Conservation (phyloP, 2,113 vertebrate species). For the Anas platyrhynchos region DNA sequence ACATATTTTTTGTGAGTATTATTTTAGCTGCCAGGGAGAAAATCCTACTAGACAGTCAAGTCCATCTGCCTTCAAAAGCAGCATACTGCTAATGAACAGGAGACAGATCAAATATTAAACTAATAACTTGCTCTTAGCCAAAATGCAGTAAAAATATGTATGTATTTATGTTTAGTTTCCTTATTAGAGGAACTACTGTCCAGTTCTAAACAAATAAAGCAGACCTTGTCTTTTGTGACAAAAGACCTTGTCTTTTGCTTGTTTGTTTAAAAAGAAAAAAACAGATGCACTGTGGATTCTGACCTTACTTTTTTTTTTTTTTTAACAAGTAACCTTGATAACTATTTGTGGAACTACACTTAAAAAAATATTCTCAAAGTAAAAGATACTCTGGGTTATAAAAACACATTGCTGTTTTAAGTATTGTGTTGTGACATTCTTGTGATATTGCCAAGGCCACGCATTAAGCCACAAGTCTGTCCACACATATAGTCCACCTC, state of each 20-base stretch:
- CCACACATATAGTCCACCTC: neutral
- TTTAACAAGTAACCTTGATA: neutral
- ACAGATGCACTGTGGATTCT: neutral
- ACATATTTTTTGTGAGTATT: neutral
- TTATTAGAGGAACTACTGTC: neutral
- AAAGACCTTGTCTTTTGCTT: neutral
- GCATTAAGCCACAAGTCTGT: neutral
- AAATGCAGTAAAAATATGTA: neutral
- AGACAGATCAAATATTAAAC: neutral
- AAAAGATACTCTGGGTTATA: neutral
- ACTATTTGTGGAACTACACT: neutral
- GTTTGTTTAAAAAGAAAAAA: too few relatives aligned
- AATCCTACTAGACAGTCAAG: neutral
- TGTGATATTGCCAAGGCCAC: neutral
- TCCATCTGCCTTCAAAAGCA: neutral
- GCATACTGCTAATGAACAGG: neutral
- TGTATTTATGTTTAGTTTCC: neutral
- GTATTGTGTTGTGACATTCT: neutral
- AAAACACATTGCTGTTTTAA: neutral
- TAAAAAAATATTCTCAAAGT: neutral
- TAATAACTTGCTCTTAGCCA: neutral
- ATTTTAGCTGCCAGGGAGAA: neutral
- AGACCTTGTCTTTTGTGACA: neutral
- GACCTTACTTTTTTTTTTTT: neutral
- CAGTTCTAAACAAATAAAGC: neutral